Base-by-base conservation (phyloP, 2,797 vertebrate species). In the Phoeniculus purpureus region DNA sequence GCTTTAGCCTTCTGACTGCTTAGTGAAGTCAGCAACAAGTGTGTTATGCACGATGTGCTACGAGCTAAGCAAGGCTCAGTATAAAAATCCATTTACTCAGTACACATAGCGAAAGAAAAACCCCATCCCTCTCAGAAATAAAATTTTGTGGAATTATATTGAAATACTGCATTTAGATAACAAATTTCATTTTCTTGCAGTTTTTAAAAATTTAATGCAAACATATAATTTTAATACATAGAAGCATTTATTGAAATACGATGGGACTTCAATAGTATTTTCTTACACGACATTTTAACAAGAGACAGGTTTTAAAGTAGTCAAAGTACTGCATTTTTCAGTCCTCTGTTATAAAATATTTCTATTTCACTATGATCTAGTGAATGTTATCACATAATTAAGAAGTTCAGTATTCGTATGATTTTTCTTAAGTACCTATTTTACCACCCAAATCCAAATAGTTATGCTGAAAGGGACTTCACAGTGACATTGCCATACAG, bases 81-180 rank as follows among this genome's bases (percentile, higher is more conserved):
- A 89, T 87, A 75, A 96, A 94, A 94, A 90, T 87, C n/a, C n/a
- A 79, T 94, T 96, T 94, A 83, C 85, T 97, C 84, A 96, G 66
- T 68, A 96, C 9, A 90, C 0, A 1, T 34, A 7, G 50, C 51
- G 40, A 31, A 71, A 73, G 31, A 1, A 18, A n/a, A n/a, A n/a
- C n/a, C n/a, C n/a, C n/a, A n/a, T n/a, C n/a, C 15, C 13, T 21
- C 51, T 56, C 4, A 54, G 23, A 73, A 75, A 54, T 18, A 61
- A 86, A 50, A 27, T 12, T 20, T 45, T 50, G 10, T 21, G 71
- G 6, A 86, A 65, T 65, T 48, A 25, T 5, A 0, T 55, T 76
- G 26, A 65, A 87, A 52, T 56, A 67, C 32, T 56, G 73, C 81
- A 50, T 76, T 56, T 47, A 52, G 5, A 13, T 25, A 65, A 48